These are phyloP conservation scores for Urocyon cinereoargenteus DNA, from an alignment of 2,797 vertebrate genomes.

Conservation along the genomic window DNA sequence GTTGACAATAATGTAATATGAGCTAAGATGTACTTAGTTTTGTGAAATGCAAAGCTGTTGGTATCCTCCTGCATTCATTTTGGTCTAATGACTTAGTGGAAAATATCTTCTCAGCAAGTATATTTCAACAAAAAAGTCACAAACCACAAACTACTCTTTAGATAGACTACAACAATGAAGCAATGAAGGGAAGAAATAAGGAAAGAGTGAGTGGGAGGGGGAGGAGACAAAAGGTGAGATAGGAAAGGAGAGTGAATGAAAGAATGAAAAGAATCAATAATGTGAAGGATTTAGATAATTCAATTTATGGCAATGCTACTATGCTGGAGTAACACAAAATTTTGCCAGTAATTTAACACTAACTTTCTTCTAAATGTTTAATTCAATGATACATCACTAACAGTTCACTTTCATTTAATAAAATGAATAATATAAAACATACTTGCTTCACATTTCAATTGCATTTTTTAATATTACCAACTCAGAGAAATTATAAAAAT, in stretches of 20 bases:
- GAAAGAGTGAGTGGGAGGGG: neutral
- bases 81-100: neutral
- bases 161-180: neutral
- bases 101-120: neutral
- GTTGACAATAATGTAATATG: neutral
- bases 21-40: neutral
- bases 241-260: neutral
- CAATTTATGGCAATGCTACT: neutral
- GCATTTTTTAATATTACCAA: neutral
- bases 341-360: neutral
- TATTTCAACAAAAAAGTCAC: neutral
- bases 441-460: neutral
- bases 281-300: neutral
- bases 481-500: neutral
- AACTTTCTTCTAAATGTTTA: neutral
- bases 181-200: neutral
- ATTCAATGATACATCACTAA: neutral
- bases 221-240: neutral
- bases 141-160: neutral
- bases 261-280: neutral
- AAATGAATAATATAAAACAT: neutral
- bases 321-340: neutral
- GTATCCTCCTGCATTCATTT: neutral
- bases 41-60: neutral
- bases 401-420: neutral